These are phyloP conservation scores for Hiodon alosoides DNA, from an alignment of 2,113 vertebrate genomes.

Conservation along the genomic window DNA sequence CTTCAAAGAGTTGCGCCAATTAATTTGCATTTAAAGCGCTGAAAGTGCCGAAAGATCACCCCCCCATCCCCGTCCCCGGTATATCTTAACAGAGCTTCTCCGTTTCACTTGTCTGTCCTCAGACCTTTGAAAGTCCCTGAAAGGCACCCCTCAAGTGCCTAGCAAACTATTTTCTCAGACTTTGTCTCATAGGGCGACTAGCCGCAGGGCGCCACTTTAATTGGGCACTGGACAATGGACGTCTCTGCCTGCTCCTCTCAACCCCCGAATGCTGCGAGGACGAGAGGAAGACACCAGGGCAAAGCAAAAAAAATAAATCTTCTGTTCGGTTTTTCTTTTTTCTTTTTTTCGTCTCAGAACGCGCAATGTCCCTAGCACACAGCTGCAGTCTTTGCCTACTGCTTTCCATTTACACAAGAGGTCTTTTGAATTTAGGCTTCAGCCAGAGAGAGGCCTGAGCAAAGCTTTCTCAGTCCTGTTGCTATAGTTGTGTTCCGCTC, in stretches of 20 bases:
- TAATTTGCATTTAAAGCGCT: slow-evolving; percentile 68
- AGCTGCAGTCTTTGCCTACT: slow-evolving; percentile 12
- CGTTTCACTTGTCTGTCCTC: slow-evolving; percentile 23
- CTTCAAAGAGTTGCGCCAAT: slow-evolving; percentile 61
- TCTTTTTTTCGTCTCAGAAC: slow-evolving; percentile 11
- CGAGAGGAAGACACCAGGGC: background rate
- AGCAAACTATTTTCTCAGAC: background rate
- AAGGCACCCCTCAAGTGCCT: background rate
- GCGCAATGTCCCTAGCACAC: slow-evolving; percentile 22
- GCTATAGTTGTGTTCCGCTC: slow-evolving; percentile 27
- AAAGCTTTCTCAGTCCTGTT: slow-evolving; percentile 18
- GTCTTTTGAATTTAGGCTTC: slow-evolving; percentile 32
- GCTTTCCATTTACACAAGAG: slow-evolving; percentile 17
- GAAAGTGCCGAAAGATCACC: slow-evolving; percentile 44
- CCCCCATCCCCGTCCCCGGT: background rate
- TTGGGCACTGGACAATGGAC: slow-evolving; percentile 43
- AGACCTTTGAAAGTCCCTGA: slow-evolving; percentile 19
- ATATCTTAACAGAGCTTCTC: slow-evolving; percentile 14
- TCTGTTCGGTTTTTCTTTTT: background rate
- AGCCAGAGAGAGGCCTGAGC: background rate
- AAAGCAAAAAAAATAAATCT: background rate
- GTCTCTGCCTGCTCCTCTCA: slow-evolving; percentile 23
- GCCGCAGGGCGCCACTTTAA: slow-evolving; percentile 38
- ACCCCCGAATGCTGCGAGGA: background rate
- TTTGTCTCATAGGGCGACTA: slow-evolving; percentile 19